A percentile compares a stretch with the other conserved stretches of the same genome.
These are phyloP conservation scores for Odontamblyopus rebecca DNA, from an alignment of 2,797 vertebrate species.

Conservation along the genomic window DNA sequence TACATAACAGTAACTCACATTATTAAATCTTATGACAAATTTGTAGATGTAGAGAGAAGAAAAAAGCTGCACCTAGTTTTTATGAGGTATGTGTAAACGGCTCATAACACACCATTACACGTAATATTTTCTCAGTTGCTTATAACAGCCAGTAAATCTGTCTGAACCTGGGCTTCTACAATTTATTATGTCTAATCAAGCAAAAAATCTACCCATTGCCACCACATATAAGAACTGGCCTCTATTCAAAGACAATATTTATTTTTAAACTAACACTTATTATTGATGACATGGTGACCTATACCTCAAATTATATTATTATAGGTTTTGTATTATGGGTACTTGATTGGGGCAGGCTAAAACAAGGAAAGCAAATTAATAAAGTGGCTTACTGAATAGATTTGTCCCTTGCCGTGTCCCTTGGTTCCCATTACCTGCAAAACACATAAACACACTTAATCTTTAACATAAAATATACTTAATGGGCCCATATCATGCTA, in stretches of 20 bases:
- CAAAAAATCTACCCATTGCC: not conserved
- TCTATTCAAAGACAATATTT: not conserved
- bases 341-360: slow-evolving; percentile 13
- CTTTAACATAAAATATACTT: not conserved
- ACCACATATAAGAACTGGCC: not conserved
- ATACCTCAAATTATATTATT: not conserved
- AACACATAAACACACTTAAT: slow-evolving; percentile 28
- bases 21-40: not conserved
- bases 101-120: slow-evolving; percentile 10
- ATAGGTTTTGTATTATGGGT: not conserved
- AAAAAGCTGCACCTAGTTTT: not conserved
- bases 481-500: too few relatives aligned
- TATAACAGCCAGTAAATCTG: slow-evolving; percentile 8
- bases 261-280: not conserved
- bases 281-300: slow-evolving; percentile 6
- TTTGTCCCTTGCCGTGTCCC: slow-evolving; percentile 91
- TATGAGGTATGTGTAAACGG: slow-evolving; percentile 5
- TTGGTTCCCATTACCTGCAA: slow-evolving; percentile 84
- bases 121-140: slow-evolving; percentile 6
- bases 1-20: not conserved
- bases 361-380: slow-evolving; percentile 66
- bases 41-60: not conserved
- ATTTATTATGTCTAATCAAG: not conserved
- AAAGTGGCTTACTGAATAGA: slow-evolving; percentile 88
- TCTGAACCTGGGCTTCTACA: slow-evolving; percentile 1